Evolutionary conservation across 2,113 vertebrate genomes (phyloP).

Genomic region (Pithys albifrons): DNA sequence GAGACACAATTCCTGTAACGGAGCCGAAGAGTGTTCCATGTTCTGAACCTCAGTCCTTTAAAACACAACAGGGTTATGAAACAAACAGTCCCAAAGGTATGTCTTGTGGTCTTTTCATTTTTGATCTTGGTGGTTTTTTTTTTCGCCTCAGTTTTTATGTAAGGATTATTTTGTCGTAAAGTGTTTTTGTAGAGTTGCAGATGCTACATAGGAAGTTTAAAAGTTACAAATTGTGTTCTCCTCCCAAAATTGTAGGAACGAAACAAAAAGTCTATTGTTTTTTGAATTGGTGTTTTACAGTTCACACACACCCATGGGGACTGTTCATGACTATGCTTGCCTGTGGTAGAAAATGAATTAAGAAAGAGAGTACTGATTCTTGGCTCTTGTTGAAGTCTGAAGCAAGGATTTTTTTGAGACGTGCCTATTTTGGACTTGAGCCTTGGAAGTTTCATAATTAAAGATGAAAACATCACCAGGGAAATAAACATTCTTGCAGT

Average conservation of each 20-base stretch:
- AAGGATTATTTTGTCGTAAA: neutral
- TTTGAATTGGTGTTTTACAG: neutral
- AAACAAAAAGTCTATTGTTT: neutral
- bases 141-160: neutral
- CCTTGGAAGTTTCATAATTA: neutral
- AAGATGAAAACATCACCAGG: neutral
- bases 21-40: slow-evolving; percentile 53
- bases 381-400: neutral
- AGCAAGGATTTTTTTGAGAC: neutral
- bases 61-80: slow-evolving; percentile 58
- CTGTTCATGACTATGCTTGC: neutral
- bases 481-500: neutral
- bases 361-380: neutral
- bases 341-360: neutral
- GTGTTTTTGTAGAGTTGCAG: neutral
- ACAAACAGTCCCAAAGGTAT: slow-evolving; percentile 70
- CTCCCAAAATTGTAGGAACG: neutral
- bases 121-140: accelerated
- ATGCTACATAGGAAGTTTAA: neutral
- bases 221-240: neutral
- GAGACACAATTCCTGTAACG: slow-evolving; percentile 23
- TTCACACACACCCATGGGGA: neutral
- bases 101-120: neutral
- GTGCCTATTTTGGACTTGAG: neutral
- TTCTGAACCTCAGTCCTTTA: slow-evolving; percentile 55